Conservation (phyloP, 2,888 invertebrate genomes). For the Hirtodrosophila alboralis region DNA sequence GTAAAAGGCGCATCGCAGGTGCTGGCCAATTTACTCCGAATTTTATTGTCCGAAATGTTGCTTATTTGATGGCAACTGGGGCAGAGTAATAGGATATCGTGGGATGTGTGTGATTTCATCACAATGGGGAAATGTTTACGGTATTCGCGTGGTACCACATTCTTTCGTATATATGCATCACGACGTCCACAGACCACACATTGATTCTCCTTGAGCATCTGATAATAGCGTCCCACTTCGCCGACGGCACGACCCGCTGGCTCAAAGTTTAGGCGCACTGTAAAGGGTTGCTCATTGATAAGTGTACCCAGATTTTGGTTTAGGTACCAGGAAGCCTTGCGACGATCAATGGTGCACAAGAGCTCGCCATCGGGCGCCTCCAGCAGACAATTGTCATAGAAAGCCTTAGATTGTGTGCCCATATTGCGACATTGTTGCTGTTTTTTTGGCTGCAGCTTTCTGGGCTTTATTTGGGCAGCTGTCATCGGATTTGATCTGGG, state of each 20-base stretch:
- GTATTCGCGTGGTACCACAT: constrained; percentile 93
- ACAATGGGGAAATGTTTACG: constrained; percentile 90
- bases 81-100: constrained; percentile 91
- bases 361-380: constrained; percentile 91
- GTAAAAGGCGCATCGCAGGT: constrained; percentile 88
- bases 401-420: constrained; percentile 85
- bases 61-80: constrained; percentile 89
- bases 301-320: constrained; percentile 85
- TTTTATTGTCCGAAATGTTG: constrained; percentile 87
- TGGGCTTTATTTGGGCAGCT: constrained; percentile 9
- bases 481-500: background rate
- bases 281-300: constrained; percentile 85
- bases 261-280: constrained; percentile 90
- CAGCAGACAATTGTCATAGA: constrained; percentile 91
- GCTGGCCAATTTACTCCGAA: constrained; percentile 86
- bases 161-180: constrained; percentile 90
- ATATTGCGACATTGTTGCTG: constrained; percentile 56
- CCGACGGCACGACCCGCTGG: constrained; percentile 90
- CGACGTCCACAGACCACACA: constrained; percentile 91
- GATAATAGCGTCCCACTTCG: constrained; percentile 89
- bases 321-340: constrained; percentile 89
- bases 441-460: constrained; percentile 29
- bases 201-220: constrained; percentile 88
- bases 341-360: constrained; percentile 90
- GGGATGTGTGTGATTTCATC: constrained; percentile 92